These are phyloP conservation scores for Odontamblyopus lacepedii DNA, from an alignment of 2,797 vertebrate species.

Conservation along the genomic window DNA sequence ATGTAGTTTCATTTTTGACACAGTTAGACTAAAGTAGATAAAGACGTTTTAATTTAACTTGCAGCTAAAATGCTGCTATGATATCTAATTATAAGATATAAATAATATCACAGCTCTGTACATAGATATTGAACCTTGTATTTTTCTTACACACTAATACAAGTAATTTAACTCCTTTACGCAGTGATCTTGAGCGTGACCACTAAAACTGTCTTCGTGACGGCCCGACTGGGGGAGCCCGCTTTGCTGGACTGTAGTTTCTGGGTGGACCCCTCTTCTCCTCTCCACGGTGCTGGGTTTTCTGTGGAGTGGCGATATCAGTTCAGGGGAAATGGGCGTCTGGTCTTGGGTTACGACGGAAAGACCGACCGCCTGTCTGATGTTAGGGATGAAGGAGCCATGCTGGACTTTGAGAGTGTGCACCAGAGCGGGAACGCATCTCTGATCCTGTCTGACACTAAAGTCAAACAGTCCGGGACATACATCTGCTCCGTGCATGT, in stretches of 20 bases:
- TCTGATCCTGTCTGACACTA: constrained; percentile 73
- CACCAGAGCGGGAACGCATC: constrained; percentile 78
- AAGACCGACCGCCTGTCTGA: constrained; percentile 62
- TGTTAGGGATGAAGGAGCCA: constrained; percentile 38
- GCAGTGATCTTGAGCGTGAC: constrained; percentile 82
- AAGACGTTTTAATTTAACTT: no score
- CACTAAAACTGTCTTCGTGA: constrained; percentile 65
- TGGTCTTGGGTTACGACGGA: constrained; percentile 82
- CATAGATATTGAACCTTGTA: background rate
- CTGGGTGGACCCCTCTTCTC: constrained; percentile 66
- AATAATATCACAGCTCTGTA: no score
- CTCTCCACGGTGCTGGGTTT: constrained; percentile 69
- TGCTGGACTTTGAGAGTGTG: constrained; percentile 62
- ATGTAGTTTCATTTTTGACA: no score
- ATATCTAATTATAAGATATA: no score
- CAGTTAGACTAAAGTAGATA: no score
- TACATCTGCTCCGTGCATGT: constrained; percentile 85
- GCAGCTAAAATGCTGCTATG: no score
- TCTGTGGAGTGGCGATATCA: constrained; percentile 89
- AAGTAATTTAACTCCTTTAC: constrained; percentile 5
- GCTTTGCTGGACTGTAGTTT: constrained; percentile 81
- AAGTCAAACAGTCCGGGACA: constrained; percentile 78
- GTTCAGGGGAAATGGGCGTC: constrained; percentile 78
- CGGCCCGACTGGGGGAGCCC: constrained; percentile 71
- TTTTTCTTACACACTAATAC: background rate